Evolutionary conservation across 2,888 invertebrate species (phyloP), one percentile per base, ranked within the genome.

Genomic region (Eumacrocentrus americanus): DNA sequence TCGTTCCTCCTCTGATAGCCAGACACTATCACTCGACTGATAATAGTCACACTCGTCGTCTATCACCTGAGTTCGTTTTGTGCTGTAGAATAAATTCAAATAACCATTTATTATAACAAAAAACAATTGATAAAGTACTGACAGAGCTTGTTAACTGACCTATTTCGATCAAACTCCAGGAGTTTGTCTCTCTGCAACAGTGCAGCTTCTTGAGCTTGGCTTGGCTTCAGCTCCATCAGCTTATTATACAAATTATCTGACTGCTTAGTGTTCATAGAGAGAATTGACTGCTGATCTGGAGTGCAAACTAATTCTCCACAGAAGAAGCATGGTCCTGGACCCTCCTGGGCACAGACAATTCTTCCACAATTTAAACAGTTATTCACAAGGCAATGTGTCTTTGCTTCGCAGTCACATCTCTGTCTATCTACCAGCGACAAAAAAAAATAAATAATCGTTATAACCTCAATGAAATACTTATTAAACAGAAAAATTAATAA

Each of bases 1-100:
- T 54, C 89, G 84, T 77, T 95, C 92, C 6, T 82, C 83, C 5
- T 88, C 83, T 37, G 88, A 88, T 16, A 95, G 82, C 95, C 96
- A 98, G 20, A 89, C 89, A 67, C 91, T 92, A 73, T 87, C 88
- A 34, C 89, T 86, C 11, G 72, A 60, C 72, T 89, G 88, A 79
- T 94, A 98, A 81, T 98, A 98, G 80, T 98, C 98, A 65, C 91
- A 88, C 78, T 98, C 95, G 77, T 98, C 98, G 78, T 98, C 98
- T 44, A 92, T 93, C 4, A 95, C 92, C 74, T 86, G 87, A 2
- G 89, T 90, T 58, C 91, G 86, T 37, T 86, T 85, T 68, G 88
- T 88, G 74, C 92, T 91, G 71, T 20, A 77, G 47, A 58, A 51
- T 34, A 25, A 40, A 25, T 22, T 46, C 2, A 12, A 5, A 16